These are phyloP conservation scores for Agrotis ipsilon DNA, from an alignment of 2,888 invertebrate species.

Conservation along the genomic window DNA sequence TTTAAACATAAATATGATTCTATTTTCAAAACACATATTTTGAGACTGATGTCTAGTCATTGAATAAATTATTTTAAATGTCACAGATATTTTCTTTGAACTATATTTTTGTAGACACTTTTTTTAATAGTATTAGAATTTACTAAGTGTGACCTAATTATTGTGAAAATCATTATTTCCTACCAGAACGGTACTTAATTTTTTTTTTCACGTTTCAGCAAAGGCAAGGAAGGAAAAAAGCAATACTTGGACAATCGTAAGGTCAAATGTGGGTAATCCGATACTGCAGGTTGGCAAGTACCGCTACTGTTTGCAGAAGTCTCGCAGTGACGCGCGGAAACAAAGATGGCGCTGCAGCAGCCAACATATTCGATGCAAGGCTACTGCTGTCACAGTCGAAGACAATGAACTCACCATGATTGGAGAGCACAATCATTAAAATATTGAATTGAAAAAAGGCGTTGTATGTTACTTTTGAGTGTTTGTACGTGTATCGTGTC, in stretches of 20 bases:
- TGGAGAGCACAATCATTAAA: slow-evolving; percentile 51
- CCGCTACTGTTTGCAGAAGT: slow-evolving; percentile 66
- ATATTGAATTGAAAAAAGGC: background rate
- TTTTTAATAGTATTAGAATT: too few species aligned
- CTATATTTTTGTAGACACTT: too few species aligned
- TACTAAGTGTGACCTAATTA: too few species aligned
- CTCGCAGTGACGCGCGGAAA: slow-evolving; percentile 40
- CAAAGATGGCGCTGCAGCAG: slow-evolving; percentile 67
- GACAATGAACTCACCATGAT: slow-evolving; percentile 28
- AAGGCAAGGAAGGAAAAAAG: too few species aligned
- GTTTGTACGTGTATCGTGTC: background rate
- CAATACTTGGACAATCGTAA: slow-evolving; percentile 34
- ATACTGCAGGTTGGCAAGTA: slow-evolving; percentile 68
- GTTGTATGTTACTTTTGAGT: background rate
- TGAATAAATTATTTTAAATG: slow-evolving; percentile 24
- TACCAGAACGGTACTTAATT: background rate
- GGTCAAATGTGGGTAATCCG: slow-evolving; percentile 67
- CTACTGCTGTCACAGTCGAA: slow-evolving; percentile 45
- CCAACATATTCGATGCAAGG: slow-evolving; percentile 54
- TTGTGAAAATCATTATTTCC: background rate
- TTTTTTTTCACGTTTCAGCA: slow-evolving; percentile 21
- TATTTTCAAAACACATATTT: background rate
- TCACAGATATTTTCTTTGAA: background rate
- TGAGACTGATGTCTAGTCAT: slow-evolving; percentile 5
- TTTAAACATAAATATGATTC: background rate